Evolutionary conservation across 2,113 vertebrate species (phyloP).

Genomic region (Brienomyrus longianalis): DNA sequence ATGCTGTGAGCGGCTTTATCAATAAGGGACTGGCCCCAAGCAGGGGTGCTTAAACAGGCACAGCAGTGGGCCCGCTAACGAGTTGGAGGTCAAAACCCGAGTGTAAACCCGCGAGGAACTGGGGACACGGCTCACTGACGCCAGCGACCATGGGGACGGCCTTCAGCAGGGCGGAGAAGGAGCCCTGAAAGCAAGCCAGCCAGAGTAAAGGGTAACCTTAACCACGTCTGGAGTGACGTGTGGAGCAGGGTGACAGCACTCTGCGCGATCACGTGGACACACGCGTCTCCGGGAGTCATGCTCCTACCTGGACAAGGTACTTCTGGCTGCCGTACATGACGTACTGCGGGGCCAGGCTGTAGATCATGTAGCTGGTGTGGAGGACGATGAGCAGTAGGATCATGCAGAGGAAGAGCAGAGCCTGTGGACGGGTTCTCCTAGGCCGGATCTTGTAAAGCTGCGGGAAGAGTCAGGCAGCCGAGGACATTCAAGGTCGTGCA

Average conservation of each 20-base stretch:
- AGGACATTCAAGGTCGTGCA: not conserved
- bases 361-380: constrained; percentile 96
- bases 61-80: not conserved
- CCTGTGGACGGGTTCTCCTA: constrained; percentile 84
- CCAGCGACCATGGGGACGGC: not conserved
- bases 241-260: not conserved
- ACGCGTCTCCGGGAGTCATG: not conserved
- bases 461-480: not conserved
- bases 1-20: not conserved
- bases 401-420: constrained; percentile 95
- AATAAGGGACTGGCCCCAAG: not conserved
- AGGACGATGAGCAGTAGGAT: constrained; percentile 94
- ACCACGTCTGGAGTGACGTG: no score
- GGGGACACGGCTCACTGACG: not conserved
- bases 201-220: not conserved
- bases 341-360: constrained; percentile 94
- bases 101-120: not conserved
- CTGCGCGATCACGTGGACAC: not conserved
- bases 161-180: not conserved
- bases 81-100: not conserved
- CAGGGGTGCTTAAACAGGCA: not conserved
- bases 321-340: constrained; percentile 99
- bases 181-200: not conserved
- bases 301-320: constrained; percentile 77
- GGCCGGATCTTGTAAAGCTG: constrained; percentile 94